Evolutionary conservation across 2,888 invertebrate genomes (phyloP).

Genomic region (Apoda limacodes): DNA sequence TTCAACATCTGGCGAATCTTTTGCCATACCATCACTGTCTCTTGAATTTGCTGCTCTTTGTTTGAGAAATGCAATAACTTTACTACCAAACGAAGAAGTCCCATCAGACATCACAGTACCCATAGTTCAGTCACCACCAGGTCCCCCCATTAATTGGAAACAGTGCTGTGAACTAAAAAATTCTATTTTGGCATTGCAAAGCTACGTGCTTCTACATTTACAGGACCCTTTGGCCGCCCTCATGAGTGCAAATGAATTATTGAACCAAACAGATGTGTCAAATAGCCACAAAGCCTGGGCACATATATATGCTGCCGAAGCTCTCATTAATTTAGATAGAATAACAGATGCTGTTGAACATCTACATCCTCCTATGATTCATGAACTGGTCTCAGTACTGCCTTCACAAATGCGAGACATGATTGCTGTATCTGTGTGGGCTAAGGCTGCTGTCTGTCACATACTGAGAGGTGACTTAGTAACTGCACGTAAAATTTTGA

Average conservation of each 20-base stretch:
- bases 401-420: slow-evolving; percentile 56
- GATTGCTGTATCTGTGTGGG: slow-evolving; percentile 62
- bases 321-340: slow-evolving; percentile 83
- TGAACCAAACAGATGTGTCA: slow-evolving; percentile 74
- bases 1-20: slow-evolving; percentile 73
- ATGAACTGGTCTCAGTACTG: slow-evolving; percentile 54
- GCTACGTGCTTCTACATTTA: slow-evolving; percentile 86
- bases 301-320: slow-evolving; percentile 91
- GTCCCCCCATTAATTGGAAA: slow-evolving; percentile 71
- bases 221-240: slow-evolving; percentile 86
- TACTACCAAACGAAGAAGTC: slow-evolving; percentile 72
- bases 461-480: slow-evolving; percentile 56
- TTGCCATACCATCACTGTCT: slow-evolving; percentile 88
- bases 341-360: slow-evolving; percentile 87
- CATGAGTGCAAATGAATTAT: slow-evolving; percentile 79
- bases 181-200: slow-evolving; percentile 80
- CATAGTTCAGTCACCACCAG: slow-evolving; percentile 68
- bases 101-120: slow-evolving; percentile 38
- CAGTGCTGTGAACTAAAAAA: slow-evolving; percentile 72
- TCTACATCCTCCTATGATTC: slow-evolving; percentile 81
- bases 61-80: slow-evolving; percentile 83
- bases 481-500: slow-evolving; percentile 56
- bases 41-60: slow-evolving; percentile 92
- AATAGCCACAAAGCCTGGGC: slow-evolving; percentile 77
- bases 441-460: slow-evolving; percentile 64